phyloP scores from a whole-genome alignment of 1,140 invertebrate species.

The Sesamia nonagrioides region DNA sequence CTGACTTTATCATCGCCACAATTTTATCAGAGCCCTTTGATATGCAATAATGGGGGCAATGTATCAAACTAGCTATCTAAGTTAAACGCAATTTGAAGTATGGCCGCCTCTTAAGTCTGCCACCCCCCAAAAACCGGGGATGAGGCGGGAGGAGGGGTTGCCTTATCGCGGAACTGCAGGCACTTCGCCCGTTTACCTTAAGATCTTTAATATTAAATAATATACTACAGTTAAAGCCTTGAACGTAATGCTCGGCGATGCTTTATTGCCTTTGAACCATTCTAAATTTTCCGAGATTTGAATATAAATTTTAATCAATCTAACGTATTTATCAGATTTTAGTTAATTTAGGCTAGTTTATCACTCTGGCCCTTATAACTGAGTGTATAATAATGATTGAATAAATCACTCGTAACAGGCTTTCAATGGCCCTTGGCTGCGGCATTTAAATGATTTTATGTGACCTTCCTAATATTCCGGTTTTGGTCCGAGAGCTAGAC shows the following conservation, averaged over 20 bases:
- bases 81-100: conserved; percentile 87
- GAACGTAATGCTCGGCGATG: conserved; percentile 69
- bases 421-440: conserved; percentile 30
- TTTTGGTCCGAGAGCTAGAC: conserved; percentile 46
- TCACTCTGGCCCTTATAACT: conserved; percentile 18
- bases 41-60: conserved; percentile 85
- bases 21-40: conserved; percentile 78
- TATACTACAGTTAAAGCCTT: conserved; percentile 83
- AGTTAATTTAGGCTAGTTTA: conserved; percentile 18
- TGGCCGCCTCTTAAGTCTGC: conserved; percentile 81
- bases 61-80: conserved; percentile 86
- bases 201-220: conserved; percentile 88
- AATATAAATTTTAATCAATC: conserved; percentile 33
- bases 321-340: conserved; percentile 33
- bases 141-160: conserved; percentile 65
- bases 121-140: conserved; percentile 73
- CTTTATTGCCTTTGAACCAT: conserved; percentile 66
- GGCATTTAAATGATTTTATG: conserved; percentile 15
- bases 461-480: conserved; percentile 47
- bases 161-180: conserved; percentile 85
- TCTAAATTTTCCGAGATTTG: conserved; percentile 36
- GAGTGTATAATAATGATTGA: conserved; percentile 26
- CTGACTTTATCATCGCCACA: conserved; percentile 63
- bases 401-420: conserved; percentile 17
- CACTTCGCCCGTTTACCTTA: conserved; percentile 84